A percentile compares a stretch with the other conserved stretches of the same genome.
Conservation (phyloP, 1,140 invertebrate species). For the Atta texana region DNA sequence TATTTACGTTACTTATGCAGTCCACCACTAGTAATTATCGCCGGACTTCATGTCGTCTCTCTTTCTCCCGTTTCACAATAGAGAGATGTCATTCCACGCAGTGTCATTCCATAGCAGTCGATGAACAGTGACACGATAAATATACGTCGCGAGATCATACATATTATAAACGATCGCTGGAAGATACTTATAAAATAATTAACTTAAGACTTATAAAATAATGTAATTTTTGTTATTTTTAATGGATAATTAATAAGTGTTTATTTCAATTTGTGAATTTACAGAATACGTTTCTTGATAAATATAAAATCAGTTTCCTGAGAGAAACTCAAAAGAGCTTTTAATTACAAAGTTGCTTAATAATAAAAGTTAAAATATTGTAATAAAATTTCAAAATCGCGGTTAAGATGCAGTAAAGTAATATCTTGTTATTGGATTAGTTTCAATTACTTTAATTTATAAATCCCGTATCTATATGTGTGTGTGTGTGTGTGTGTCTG, state of each 20-base stretch:
- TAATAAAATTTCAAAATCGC: conserved; percentile 37
- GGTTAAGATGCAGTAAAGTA: background rate
- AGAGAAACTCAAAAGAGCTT: background rate
- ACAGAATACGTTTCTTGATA: background rate
- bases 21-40: conserved; percentile 63
- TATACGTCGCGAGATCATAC: background rate
- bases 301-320: background rate
- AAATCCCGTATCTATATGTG: background rate
- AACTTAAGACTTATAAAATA: background rate
- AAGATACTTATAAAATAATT: conserved; percentile 7
- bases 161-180: background rate
- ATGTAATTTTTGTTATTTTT: conserved; percentile 13
- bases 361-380: conserved; percentile 23
- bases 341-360: conserved; percentile 52
- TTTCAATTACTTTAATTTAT: conserved; percentile 11
- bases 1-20: conserved; percentile 41
- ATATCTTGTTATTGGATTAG: conserved; percentile 12
- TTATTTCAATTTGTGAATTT: background rate
- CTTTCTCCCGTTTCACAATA: conserved; percentile 17
- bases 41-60: conserved; percentile 41
- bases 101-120: conserved; percentile 19
- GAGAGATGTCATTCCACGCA: conserved; percentile 11
- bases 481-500: too few species aligned
- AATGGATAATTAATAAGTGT: background rate
- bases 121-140: conserved; percentile 39